Conservation (phyloP, 2,888 invertebrate genomes). For the Yponomeuta sedellus region DNA sequence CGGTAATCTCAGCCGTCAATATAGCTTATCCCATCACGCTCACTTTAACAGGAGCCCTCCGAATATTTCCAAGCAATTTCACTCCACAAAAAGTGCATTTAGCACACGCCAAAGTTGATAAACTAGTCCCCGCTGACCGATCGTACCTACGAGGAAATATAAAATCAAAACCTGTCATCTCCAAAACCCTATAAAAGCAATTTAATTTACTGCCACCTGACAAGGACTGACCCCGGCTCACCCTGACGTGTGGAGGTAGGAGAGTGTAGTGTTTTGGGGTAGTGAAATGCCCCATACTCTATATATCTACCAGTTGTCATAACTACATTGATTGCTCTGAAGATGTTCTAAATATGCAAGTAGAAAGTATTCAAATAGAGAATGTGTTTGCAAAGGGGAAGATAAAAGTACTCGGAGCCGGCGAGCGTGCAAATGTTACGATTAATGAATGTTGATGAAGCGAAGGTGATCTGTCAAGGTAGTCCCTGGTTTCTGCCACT, state of each 20-base stretch:
- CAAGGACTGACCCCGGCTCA: conserved; percentile 19
- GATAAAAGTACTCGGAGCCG: too few species aligned
- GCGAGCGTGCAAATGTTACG: too few species aligned
- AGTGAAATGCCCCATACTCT: neutral
- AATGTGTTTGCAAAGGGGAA: too few species aligned
- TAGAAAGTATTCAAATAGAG: too few species aligned
- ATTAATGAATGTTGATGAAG: too few species aligned
- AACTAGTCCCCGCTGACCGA: conserved; percentile 1
- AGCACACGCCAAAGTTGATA: neutral
- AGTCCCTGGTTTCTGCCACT: too few species aligned
- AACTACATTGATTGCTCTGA: too few species aligned
- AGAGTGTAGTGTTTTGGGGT: neutral
- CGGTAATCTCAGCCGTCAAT: neutral
- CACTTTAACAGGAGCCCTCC: neutral
- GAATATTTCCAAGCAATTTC: conserved; percentile 4
- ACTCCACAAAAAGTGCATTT: neutral
- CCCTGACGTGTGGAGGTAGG: conserved; percentile 8
- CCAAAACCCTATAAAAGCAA: conserved; percentile 32
- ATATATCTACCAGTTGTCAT: too few species aligned
- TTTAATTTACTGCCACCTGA: conserved; percentile 47
- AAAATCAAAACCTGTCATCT: conserved; percentile 22
- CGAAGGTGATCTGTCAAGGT: too few species aligned
- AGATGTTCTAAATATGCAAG: too few species aligned
- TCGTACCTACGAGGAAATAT: conserved; percentile 1
- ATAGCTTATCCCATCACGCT: conserved; percentile 3